Evolutionary conservation across 1,140 invertebrate genomes (phyloP).

Genomic region (Trichonephila clavata): DNA sequence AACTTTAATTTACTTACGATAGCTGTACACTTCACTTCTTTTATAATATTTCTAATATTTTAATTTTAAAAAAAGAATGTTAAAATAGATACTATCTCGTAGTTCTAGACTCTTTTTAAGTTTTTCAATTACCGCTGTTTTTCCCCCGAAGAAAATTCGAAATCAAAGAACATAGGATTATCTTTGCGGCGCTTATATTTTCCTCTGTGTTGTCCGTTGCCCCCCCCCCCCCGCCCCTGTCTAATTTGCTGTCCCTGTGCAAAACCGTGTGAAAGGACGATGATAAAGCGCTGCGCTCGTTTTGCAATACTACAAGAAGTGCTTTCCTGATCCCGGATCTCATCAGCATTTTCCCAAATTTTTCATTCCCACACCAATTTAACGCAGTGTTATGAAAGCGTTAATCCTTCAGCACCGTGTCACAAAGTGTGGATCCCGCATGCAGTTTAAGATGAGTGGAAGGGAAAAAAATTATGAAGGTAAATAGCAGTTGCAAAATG

Average conservation of each 20-base stretch:
- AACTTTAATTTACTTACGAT: too few relatives aligned
- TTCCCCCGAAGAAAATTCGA: too few relatives aligned
- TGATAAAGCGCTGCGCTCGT: background rate
- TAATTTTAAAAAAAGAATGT: too few relatives aligned
- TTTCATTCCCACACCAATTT: slow-evolving; percentile 31
- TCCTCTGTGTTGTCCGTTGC: background rate
- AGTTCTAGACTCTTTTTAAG: too few relatives aligned
- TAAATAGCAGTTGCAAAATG: slow-evolving; percentile 74
- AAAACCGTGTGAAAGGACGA: background rate
- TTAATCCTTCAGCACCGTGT: slow-evolving; percentile 63
- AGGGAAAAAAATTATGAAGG: slow-evolving; percentile 61
- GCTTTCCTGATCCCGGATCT: slow-evolving; percentile 2
- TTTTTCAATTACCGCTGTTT: too few relatives aligned
- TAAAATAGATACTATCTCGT: too few relatives aligned
- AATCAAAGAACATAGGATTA: background rate
- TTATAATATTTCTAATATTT: too few relatives aligned
- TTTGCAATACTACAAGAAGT: background rate
- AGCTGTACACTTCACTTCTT: too few relatives aligned
- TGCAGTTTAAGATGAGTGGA: slow-evolving; percentile 44
- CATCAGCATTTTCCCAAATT: slow-evolving; percentile 24
- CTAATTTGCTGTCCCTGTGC: background rate
- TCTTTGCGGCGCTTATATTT: background rate
- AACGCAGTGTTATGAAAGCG: slow-evolving; percentile 14
- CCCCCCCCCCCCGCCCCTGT: too few relatives aligned
- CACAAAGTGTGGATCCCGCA: slow-evolving; percentile 69